Evolutionary conservation across 92 coral and sea anemone genomes (phyloP), one percentile per base, ranked within the genome.

Genomic region (Porites divaricata): DNA sequence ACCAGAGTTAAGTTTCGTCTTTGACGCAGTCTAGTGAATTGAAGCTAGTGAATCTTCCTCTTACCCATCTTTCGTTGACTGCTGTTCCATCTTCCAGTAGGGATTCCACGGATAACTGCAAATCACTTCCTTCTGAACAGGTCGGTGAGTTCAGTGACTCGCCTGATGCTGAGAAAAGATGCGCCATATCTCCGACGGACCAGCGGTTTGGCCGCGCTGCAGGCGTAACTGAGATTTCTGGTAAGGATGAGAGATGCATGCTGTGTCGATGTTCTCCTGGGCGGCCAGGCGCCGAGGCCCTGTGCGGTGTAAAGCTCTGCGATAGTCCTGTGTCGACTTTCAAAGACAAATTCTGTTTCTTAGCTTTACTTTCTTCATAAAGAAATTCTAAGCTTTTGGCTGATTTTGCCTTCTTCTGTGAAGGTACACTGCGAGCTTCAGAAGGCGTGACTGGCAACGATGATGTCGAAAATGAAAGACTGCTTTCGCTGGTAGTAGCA

Each of bases 181-280:
- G 53, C 41, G 62, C 50, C 65, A 62, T 1, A 12, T 84, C 88
- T 4, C 81, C 76, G 1, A 75, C 14, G 11, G 88, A 84, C 88
- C 88, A 84, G 67, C 88, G 88, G 54, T 84, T 84, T 17, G 82
- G 81, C 68, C 61, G 74, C 9, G 81, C 4, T 9, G 23, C 6
- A 15, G 88, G 69, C 58, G 81, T 56, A 28, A 16, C 56, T 53
- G 88, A 77, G 35, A 88, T 59, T 49, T 91, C 92, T 51, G 92
- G 95, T 26, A 91, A 90, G 57, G 95, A 91, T 80, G 92, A 64
- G 75, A 81, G 48, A 49, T 86, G 84, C 35, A 83, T 22, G 70
- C 88, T 83, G 67, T 75, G 74, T 22, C 89, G 70, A n/a, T 21
- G 6, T 21, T 61, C 22, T 11, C 11, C 77, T 50, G 48, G 2